Base-by-base conservation (phyloP, 2,888 invertebrate genomes). In the Sipha maydis region DNA sequence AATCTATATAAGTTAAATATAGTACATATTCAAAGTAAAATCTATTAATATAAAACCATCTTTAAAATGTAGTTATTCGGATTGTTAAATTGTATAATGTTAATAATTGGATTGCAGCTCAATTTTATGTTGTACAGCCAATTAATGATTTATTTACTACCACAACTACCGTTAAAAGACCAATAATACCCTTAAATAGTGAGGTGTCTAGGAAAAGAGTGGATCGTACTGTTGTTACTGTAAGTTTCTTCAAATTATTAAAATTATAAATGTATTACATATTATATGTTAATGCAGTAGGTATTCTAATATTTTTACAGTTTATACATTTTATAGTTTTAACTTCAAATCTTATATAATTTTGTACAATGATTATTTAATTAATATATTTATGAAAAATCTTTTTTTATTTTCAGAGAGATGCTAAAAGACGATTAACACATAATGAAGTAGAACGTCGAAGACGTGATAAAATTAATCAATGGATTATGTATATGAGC, bases 371-470 rank as follows among this genome's bases (percentile, higher is more conserved):
- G 48, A 61, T 61, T 21, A 61, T 61, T 61, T 21, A 31, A 83
- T 3, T 73, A 21, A 73, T 34, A 73, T 73, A 34, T 5, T 11
- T 54, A 0, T 48, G 48, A 48, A 48, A 48, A 48, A 14, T 1
- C 14, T 11, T 41, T n/a, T 61, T 90, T 89, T 90, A 89, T 90
- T 92, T 92, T 89, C 91, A 95, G 95, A 94, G 97, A 89, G 97
- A 98, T 91, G 97, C 98, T 91, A 95, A 96, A 91, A 93, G 98
- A 90, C 93, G 98, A 91, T 97, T 97, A 5, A 98, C 97, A 34
- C 98, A 98, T 92, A 98, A 98, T 92, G 98, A 98, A 93, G 98
- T 99, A 3, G 98, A 99, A 92, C 94, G 98, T 91, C 93, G 98
- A 90, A 93, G 99, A 78, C 93, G 99, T 90, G 98, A 98, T 91